Percentiles rank a stretch among this genome's conserved stretches.
Conservation (phyloP, 1,140 invertebrate species). For the Calephelis virginiensis region DNA sequence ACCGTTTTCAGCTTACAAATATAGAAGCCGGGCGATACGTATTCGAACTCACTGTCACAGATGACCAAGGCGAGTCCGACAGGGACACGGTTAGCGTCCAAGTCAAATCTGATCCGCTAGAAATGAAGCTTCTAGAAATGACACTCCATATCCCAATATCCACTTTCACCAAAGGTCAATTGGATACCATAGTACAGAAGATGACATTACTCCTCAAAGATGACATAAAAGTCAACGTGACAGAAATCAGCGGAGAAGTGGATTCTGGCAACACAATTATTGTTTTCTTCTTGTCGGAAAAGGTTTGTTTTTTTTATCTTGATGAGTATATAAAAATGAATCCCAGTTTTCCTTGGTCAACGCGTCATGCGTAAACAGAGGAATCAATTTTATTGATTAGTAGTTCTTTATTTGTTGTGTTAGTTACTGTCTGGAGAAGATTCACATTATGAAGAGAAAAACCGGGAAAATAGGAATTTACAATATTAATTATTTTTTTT, state of each 20-base stretch:
- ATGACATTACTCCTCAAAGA: slow-evolving; percentile 87
- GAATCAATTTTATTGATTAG: too few relatives aligned
- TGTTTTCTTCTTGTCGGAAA: slow-evolving; percentile 72
- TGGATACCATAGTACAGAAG: slow-evolving; percentile 86
- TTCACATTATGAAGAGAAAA: too few relatives aligned
- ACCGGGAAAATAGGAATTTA: too few relatives aligned
- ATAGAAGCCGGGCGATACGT: slow-evolving; percentile 92
- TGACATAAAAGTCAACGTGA: slow-evolving; percentile 81
- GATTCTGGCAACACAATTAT: slow-evolving; percentile 74
- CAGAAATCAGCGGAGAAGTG: slow-evolving; percentile 81
- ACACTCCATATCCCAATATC: slow-evolving; percentile 86
- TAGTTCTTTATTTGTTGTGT: too few relatives aligned
- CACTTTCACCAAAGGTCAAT: slow-evolving; percentile 86
- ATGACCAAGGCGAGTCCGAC: slow-evolving; percentile 90
- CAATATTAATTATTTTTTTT: too few relatives aligned
- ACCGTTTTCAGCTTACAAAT: slow-evolving; percentile 83
- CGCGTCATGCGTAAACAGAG: too few relatives aligned
- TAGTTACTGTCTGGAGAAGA: too few relatives aligned
- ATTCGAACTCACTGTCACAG: slow-evolving; percentile 92
- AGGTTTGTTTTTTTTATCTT: slow-evolving; percentile 50
- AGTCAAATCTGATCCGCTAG: slow-evolving; percentile 89
- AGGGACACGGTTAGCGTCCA: slow-evolving; percentile 91
- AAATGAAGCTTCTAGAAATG: slow-evolving; percentile 89
- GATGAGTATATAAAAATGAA: neutral
- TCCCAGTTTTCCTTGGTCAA: too few relatives aligned